These are phyloP conservation scores for Styela plicata DNA, from an alignment of 23 tunicate species.

Conservation along the genomic window DNA sequence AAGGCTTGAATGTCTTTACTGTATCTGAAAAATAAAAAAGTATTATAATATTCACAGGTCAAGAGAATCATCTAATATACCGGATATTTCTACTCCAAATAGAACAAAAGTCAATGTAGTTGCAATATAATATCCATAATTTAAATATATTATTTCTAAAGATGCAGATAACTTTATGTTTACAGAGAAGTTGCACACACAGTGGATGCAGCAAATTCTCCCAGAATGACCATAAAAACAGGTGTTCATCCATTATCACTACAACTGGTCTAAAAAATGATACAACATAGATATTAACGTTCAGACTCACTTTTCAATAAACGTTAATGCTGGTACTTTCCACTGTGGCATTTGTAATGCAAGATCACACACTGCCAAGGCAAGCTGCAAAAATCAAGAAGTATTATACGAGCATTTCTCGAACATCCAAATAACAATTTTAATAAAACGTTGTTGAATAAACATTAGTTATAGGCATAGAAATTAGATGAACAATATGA, in stretches of 20 bases:
- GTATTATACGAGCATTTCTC: no score
- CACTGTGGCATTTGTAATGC: slow-evolving; percentile 90
- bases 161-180: neutral
- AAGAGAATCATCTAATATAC: no score
- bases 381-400: slow-evolving; percentile 40
- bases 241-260: no score
- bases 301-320: slow-evolving; percentile 75
- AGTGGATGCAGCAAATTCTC: neutral
- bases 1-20: slow-evolving; percentile 64
- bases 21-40: slow-evolving; percentile 39
- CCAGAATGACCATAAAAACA: neutral
- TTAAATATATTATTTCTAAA: no score
- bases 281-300: neutral
- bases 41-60: no score
- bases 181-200: neutral
- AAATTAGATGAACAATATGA: no score
- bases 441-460: no score
- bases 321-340: slow-evolving; percentile 90
- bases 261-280: neutral
- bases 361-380: slow-evolving; percentile 82
- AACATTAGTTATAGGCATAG: no score
- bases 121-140: no score
- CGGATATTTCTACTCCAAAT: no score
- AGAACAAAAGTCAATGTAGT: no score
- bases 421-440: no score